These are phyloP conservation scores for Pomacea maculata DNA, from an alignment of 1,140 invertebrate genomes.

Conservation along the genomic window DNA sequence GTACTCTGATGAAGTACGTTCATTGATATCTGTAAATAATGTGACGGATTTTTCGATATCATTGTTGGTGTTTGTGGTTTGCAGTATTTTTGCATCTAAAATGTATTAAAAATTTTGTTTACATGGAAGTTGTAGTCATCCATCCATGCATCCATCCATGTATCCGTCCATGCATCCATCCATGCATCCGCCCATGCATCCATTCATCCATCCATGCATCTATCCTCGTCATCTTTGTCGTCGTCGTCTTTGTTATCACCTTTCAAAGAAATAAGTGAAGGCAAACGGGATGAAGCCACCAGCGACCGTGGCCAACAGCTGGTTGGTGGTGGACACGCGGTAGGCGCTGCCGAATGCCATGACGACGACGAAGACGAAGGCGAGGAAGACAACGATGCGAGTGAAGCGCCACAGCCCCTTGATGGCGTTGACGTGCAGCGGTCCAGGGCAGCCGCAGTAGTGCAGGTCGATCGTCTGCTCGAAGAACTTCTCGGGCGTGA, in stretches of 20 bases:
- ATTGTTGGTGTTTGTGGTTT: too few species aligned
- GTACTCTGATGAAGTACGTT: too few species aligned
- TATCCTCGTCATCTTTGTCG: too few species aligned
- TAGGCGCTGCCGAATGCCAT: conserved; percentile 49
- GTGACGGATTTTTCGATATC: too few species aligned
- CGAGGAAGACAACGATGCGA: conserved; percentile 42
- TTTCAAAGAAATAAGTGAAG: conserved; percentile 21
- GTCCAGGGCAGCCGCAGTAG: conserved; percentile 42
- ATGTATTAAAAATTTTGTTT: too few species aligned
- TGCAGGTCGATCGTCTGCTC: conserved; percentile 32
- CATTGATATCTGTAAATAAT: too few species aligned
- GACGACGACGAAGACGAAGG: conserved; percentile 48
- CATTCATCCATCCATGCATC: too few species aligned
- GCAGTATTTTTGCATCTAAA: too few species aligned
- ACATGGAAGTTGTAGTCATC: too few species aligned
- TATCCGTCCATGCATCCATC: too few species aligned
- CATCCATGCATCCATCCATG: too few species aligned
- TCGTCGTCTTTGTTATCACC: background rate
- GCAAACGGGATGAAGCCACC: conserved; percentile 51
- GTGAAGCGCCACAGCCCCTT: conserved; percentile 35
- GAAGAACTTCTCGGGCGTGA: conserved; percentile 45
- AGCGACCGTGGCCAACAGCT: conserved; percentile 47
- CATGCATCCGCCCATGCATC: too few species aligned
- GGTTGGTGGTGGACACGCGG: conserved; percentile 44
- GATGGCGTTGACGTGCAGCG: conserved; percentile 29